These are phyloP conservation scores for Perithous albicinctus DNA, from an alignment of 2,888 invertebrate genomes.

Conservation along the genomic window DNA sequence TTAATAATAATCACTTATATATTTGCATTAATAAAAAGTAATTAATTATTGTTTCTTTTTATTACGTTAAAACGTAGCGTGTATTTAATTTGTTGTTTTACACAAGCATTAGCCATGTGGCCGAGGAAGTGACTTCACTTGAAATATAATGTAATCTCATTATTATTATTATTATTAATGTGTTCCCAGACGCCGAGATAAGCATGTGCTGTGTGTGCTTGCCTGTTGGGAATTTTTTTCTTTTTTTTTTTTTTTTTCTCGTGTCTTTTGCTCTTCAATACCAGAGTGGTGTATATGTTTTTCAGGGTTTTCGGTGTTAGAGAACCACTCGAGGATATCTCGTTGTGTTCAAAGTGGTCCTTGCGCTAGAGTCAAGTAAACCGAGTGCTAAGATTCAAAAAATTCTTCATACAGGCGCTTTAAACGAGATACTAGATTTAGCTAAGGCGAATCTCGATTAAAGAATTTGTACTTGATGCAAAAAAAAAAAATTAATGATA, in stretches of 20 bases:
- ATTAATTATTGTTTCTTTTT: neutral
- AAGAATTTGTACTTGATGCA: too few relatives aligned
- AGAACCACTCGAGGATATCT: slow-evolving; percentile 6
- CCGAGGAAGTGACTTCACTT: slow-evolving; percentile 35
- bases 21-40: slow-evolving; percentile 2
- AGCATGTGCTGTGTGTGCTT: too few relatives aligned
- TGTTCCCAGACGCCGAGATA: slow-evolving; percentile 43
- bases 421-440: too few relatives aligned
- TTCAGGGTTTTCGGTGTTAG: slow-evolving; percentile 26
- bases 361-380: too few relatives aligned
- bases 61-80: neutral
- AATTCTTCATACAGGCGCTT: too few relatives aligned
- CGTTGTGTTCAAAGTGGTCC: neutral
- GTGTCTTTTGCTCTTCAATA: neutral
- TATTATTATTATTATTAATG: slow-evolving; percentile 50
- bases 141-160: slow-evolving; percentile 51
- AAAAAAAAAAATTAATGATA: too few relatives aligned
- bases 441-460: too few relatives aligned
- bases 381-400: too few relatives aligned
- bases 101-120: slow-evolving; percentile 27
- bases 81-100: neutral
- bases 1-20: neutral
- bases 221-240: slow-evolving; percentile 39
- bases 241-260: slow-evolving; percentile 19
- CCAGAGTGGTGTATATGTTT: too few relatives aligned